Conservation (phyloP, 1,140 invertebrate genomes). For the Trachymyrmex septentrionalis region DNA sequence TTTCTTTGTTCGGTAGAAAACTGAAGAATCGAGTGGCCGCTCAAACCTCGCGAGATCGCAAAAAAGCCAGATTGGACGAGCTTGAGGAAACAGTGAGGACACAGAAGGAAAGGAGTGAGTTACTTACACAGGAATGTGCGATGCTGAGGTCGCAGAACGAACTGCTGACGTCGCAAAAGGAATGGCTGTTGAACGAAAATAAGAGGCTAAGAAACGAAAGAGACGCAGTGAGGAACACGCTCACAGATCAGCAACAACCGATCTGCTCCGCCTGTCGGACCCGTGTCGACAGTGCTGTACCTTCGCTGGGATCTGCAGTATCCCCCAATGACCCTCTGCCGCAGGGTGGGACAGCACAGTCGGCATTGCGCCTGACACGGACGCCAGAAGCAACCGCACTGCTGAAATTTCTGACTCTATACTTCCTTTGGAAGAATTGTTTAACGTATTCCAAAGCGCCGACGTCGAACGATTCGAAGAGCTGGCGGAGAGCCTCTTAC, state of each 20-base stretch:
- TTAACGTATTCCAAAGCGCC: conserved; percentile 89
- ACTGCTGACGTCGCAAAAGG: conserved; percentile 89
- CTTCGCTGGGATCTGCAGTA: conserved; percentile 91
- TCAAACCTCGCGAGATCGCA: conserved; percentile 98
- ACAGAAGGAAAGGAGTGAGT: conserved; percentile 89
- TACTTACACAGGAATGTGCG: conserved; percentile 89
- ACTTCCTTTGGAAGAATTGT: conserved; percentile 93
- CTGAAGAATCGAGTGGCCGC: conserved; percentile 98
- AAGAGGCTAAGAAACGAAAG: conserved; percentile 87
- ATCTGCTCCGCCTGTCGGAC: conserved; percentile 86
- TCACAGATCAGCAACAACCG: conserved; percentile 61
- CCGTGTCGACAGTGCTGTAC: conserved; percentile 88
- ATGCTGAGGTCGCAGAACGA: conserved; percentile 90
- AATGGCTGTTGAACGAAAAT: conserved; percentile 89
- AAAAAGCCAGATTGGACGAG: conserved; percentile 96
- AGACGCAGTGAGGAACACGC: conserved; percentile 77
- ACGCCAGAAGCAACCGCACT: conserved; percentile 86
- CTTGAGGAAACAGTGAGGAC: conserved; percentile 91
- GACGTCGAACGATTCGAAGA: conserved; percentile 91
- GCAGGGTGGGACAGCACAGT: conserved; percentile 91
- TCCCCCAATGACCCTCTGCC: conserved; percentile 92
- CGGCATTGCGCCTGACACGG: conserved; percentile 87
- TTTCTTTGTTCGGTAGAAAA: conserved; percentile 90
- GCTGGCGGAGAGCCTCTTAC: conserved; percentile 92
- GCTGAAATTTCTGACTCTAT: conserved; percentile 90